Evolutionary conservation across 2,888 invertebrate species (phyloP).

Genomic region (Gastracanthus pulcherrimus): DNA sequence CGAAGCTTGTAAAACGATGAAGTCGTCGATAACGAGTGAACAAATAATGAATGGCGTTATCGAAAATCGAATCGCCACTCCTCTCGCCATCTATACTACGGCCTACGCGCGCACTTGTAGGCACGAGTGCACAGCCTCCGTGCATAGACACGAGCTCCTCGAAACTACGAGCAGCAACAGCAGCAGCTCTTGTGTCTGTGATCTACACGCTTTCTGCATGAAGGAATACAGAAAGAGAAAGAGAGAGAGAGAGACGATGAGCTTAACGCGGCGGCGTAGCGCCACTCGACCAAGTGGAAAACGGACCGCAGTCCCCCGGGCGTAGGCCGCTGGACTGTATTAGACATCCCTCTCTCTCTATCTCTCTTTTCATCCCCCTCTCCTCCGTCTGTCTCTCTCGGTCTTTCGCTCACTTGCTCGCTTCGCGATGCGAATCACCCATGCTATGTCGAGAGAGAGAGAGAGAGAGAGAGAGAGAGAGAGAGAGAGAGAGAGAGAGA

Average conservation of each 20-base stretch:
- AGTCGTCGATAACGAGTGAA: too few relatives aligned
- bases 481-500: background rate
- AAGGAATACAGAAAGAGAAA: background rate
- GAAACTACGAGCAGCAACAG: background rate
- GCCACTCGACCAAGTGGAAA: constrained; percentile 50
- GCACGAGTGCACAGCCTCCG: too few relatives aligned
- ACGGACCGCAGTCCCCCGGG: constrained; percentile 47
- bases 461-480: background rate
- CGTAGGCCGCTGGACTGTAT: constrained; percentile 21
- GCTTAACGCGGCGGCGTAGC: background rate
- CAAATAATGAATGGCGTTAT: constrained; percentile 29
- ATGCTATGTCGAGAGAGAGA: background rate
- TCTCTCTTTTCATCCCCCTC: background rate
- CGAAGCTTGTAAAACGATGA: background rate
- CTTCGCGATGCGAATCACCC: constrained; percentile 33
- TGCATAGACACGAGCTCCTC: background rate
- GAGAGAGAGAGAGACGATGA: background rate
- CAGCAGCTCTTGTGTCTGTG: background rate
- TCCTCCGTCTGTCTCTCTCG: background rate
- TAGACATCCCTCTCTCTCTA: constrained; percentile 7
- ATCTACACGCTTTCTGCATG: constrained; percentile 4
- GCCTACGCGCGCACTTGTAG: background rate
- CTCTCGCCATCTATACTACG: background rate
- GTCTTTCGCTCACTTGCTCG: constrained; percentile 12
- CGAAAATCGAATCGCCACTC: constrained; percentile 5